Conservation (phyloP, 2,888 invertebrate species). For the Andrena fulva region DNA sequence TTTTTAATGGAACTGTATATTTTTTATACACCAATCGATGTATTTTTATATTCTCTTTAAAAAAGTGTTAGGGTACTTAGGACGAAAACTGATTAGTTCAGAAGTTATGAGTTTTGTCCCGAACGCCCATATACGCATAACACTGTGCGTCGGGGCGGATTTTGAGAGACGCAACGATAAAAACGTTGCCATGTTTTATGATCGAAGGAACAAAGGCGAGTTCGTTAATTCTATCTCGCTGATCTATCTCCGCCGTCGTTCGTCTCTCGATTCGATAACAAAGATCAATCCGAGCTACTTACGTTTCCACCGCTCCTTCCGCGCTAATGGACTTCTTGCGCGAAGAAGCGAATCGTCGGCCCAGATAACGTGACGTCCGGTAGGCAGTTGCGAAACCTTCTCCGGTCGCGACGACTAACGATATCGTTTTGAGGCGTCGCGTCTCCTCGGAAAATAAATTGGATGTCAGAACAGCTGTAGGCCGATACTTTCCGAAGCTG, state of each 20-base stretch:
- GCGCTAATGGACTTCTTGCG: constrained; percentile 22
- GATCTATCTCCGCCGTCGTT: background rate
- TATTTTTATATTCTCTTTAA: too few relatives aligned
- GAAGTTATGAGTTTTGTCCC: too few relatives aligned
- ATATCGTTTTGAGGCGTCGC: background rate
- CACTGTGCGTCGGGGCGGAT: too few relatives aligned
- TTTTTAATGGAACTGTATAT: too few relatives aligned
- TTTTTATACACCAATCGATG: too few relatives aligned
- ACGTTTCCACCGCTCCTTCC: background rate
- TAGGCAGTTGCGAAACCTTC: constrained; percentile 11
- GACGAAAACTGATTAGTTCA: too few relatives aligned
- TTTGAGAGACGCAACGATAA: constrained; percentile 14
- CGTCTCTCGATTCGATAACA: constrained; percentile 16
- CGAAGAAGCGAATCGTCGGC: background rate
- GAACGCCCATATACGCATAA: too few relatives aligned
- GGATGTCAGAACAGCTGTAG: background rate
- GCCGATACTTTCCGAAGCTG: background rate
- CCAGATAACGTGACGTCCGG: background rate
- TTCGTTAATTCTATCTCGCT: background rate
- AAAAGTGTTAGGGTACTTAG: too few relatives aligned
- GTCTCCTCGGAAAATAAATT: background rate
- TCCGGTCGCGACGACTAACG: background rate
- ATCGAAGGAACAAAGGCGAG: background rate
- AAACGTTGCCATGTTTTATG: constrained; percentile 4
- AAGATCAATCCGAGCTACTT: constrained; percentile 17